These are phyloP conservation scores for Marmota monax DNA, from an alignment of 2,113 vertebrate genomes.

Conservation along the genomic window DNA sequence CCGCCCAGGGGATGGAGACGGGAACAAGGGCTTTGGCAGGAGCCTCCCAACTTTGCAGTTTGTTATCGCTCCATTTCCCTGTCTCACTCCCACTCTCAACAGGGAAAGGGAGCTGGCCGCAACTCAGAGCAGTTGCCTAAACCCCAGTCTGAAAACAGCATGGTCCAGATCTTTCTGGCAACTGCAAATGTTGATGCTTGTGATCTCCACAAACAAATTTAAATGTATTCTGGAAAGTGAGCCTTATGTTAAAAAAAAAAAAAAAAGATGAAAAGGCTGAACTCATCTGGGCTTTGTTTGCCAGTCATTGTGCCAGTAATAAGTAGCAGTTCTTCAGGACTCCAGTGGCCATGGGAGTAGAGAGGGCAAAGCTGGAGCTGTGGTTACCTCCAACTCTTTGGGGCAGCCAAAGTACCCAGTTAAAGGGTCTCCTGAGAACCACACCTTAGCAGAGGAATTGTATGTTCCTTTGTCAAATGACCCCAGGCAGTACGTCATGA, in stretches of 20 bases:
- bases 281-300: constrained; percentile 25
- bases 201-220: constrained; percentile 29
- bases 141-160: background rate
- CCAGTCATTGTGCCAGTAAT: background rate
- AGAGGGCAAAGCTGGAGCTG: background rate
- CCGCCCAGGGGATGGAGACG: background rate
- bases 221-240: constrained; percentile 36
- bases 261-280: background rate
- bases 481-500: background rate
- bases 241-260: constrained; percentile 2
- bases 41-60: background rate
- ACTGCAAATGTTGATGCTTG: background rate
- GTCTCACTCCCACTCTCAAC: no score
- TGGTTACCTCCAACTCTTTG: no score
- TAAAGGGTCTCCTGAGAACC: background rate
- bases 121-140: background rate
- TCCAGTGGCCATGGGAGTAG: background rate
- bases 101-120: background rate
- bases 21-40: background rate
- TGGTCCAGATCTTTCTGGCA: background rate
- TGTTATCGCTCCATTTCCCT: background rate
- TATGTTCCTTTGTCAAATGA: background rate
- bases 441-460: background rate
- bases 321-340: background rate
- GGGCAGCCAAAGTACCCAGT: background rate